Base-by-base conservation (phyloP, 2,113 vertebrate genomes). In the Ascaphus truei region DNA sequence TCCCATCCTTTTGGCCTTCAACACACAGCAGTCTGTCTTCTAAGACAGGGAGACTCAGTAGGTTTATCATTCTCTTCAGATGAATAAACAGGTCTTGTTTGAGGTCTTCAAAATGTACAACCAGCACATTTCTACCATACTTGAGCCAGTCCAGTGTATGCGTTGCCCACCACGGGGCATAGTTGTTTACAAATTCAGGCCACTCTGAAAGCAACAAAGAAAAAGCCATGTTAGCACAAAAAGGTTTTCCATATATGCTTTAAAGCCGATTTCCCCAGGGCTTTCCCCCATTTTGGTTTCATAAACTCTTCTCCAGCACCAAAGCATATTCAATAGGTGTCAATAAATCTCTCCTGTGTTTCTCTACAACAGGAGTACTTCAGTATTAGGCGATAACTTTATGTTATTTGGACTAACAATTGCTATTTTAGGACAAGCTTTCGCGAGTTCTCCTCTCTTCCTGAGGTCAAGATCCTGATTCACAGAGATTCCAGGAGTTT, bases 151-250 rank as follows among this genome's bases (percentile, higher is more conserved):
- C 96, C 41, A 98, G 77, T 0, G 95, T 95, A 85, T 98, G 96
- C 0, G 96, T 96, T 0, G 94, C 95, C 97, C 97, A 99, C 96
- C 96, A 99, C 0, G 97, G 97, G 0, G 94, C 92, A 0, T 98
- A 98, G 84, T 95, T 98, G 50, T 89, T 92, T 72, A 99, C 95
- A 0, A 99, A 99, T 75, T 99, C 95, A 0, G 97, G 97, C 97
- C 97, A 99, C 75, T 99, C 96, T 99, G 88, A 72, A 75, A 75
- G 9, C 13, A 18, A 39, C 26, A 13, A 45, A 45, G 1, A 26
- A 56, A 15, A 50, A 61, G 25, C 4, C 71, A 48, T 65, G n/a
- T 15, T 23, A 52, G n/a, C n/a, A n/a, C n/a, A n/a, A n/a, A n/a
- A n/a, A n/a, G n/a, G n/a, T n/a, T n/a, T n/a, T n/a, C n/a, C n/a